Base-by-base conservation (phyloP, 2,888 invertebrate species). In the Leptopterna dolabrata region DNA sequence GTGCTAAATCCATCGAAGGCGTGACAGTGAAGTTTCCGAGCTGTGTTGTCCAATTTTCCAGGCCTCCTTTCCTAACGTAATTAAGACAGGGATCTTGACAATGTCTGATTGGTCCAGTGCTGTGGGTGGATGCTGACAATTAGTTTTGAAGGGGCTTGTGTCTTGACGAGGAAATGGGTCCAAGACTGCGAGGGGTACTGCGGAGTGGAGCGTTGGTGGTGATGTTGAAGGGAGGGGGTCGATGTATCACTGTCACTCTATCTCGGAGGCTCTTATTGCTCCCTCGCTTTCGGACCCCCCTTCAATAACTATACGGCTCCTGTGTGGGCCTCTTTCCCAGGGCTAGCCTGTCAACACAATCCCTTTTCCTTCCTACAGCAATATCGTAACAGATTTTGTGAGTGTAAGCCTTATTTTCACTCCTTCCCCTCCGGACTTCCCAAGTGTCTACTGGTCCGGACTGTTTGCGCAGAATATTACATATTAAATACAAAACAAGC, bases 181-280 rank as follows among this genome's bases (percentile, higher is more conserved):
- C 76, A 36, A 76, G 76, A 41, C 76, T 19, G 76, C 1, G 78
- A 6, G 45, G 24, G 45, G n/a, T 19, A 30, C 36, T 29, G 9
- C 36, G 0, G 41, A n/a, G 76, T 16, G 24, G 45, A 27, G 0
- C 45, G 27, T 3, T 2, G 78, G 70, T 13, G 24, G 11, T 11
- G 41, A 36, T 13, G 80, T 3, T 3, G 51, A 4, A 36, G 13
- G 63, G 41, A 43, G 83, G 87, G 80, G 36, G 55, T 41, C 87
- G 87, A 87, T 87, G 87, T 87, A 87, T 87, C 87, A 87, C 80
- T 87, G 87, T 87, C 87, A 87, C 55, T 87, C 80, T 87, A 76
- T 83, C 83, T 83, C 71, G 36, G 29, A 83, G 70, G 83, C 83
- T 55, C 83, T 83, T 86, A 83, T 83, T 83, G 83, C 83, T 83